Base-by-base conservation (phyloP, 2,888 invertebrate species). In the Seira sanloemensis region DNA sequence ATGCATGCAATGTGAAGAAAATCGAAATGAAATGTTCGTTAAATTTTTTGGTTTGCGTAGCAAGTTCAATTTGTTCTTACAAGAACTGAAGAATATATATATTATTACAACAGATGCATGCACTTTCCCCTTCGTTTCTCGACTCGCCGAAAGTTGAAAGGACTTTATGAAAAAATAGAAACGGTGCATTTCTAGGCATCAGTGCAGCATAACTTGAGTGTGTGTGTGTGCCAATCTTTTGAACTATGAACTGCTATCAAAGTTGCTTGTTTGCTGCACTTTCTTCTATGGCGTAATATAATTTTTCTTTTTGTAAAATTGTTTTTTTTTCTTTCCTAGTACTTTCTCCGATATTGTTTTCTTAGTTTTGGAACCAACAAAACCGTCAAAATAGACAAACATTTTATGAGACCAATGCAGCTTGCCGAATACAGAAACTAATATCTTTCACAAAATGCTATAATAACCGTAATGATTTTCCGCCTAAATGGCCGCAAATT, bases 401-500 rank as follows among this genome's bases (percentile, higher is more conserved):
- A 23, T 81, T 75, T 81, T 81, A 75, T 62, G 80, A 81, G 68
- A 81, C 80, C 74, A 81, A 54, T 68, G 58, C 66, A 37, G 68
- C 76, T 19, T 18, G 23, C 21, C 26, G 79, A 66, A 79, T 72
- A 54, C 23, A 37, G n/a, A 80, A 81, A 75, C 80, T 69, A 74
- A 81, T 81, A 81, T 81, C 69, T 75, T 73, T 81, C 68, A 68
- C 69, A 75, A 74, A 81, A 74, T 62, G 80, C 69, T 74, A 75
- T 75, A 75, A 81, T 81, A 81, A 81, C 80, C 74, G 69, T 81
- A 81, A 75, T 75, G 75, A 79, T 81, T 81, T 81, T 81, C 75
- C 80, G 75, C 62, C 69, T 81, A 81, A 81, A 81, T 75, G 69
- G 80, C 67, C 75, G 75, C 58, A 69, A 81, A 81, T 81, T 62